Conservation (phyloP, 2,113 vertebrate species). For the Stictonetta naevosa region DNA sequence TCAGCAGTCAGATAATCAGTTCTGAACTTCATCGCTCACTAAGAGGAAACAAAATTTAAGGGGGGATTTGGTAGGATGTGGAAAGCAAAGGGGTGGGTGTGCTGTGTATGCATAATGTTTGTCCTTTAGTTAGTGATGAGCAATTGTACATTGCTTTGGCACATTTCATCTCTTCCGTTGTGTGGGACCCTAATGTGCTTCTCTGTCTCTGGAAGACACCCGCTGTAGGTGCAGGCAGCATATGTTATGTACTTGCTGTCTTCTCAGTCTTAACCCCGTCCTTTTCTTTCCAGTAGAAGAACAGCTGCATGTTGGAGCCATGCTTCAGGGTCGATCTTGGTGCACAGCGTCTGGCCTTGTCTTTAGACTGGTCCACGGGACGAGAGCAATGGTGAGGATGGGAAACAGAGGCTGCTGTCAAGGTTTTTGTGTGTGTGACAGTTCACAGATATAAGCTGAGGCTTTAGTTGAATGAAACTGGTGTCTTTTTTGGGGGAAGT, state of each 20-base stretch:
- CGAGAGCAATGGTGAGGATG: conserved; percentile 81
- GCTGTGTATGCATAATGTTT: accelerated
- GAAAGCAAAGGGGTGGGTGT: background rate
- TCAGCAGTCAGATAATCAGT: background rate
- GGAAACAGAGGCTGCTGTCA: background rate
- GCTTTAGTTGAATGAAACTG: background rate
- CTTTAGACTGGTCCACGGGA: conserved; percentile 94
- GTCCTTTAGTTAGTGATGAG: background rate
- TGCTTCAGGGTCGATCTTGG: conserved; percentile 77
- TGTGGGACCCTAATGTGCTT: background rate
- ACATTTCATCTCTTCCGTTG: background rate
- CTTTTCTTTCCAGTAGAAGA: conserved; percentile 82
- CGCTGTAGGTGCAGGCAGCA: background rate
- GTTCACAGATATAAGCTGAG: background rate
- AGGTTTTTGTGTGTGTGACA: background rate
- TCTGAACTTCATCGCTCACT: accelerated
- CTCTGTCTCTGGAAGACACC: background rate
- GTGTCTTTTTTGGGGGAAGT: background rate
- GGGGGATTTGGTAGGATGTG: background rate
- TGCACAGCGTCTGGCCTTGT: conserved; percentile 84
- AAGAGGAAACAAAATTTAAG: background rate
- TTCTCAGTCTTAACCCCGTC: background rate
- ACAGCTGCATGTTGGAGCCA: conserved; percentile 74
- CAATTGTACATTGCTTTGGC: accelerated
- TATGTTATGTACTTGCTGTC: accelerated